Evolutionary conservation across 2,888 invertebrate species (phyloP).

Genomic region (Ectobius pallidus): DNA sequence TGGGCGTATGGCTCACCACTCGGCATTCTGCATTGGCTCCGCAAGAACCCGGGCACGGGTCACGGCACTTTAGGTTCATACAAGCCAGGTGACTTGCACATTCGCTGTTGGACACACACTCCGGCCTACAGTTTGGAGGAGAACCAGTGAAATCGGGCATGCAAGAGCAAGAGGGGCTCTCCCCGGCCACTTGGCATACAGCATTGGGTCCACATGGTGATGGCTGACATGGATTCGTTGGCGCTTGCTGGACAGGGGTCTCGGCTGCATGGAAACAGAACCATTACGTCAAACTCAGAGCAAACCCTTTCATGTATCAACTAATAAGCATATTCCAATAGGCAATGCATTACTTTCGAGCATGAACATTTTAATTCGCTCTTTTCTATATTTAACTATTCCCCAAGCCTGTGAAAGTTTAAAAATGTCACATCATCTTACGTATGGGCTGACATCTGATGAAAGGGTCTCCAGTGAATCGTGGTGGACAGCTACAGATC

Average conservation of each 20-base stretch:
- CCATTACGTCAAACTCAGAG: slow-evolving; percentile 3
- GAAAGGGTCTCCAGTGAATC: slow-evolving; percentile 78
- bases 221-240: slow-evolving; percentile 66
- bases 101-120: slow-evolving; percentile 57
- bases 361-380: no score
- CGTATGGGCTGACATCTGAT: slow-evolving; percentile 64
- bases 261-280: slow-evolving; percentile 29
- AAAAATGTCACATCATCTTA: slow-evolving; percentile 52
- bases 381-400: no score
- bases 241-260: slow-evolving; percentile 24
- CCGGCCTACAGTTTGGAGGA: slow-evolving; percentile 75
- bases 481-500: slow-evolving; percentile 73
- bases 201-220: slow-evolving; percentile 74
- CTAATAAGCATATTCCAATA: no score
- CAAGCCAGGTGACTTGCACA: slow-evolving; percentile 51
- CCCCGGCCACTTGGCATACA: slow-evolving; percentile 72
- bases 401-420: slow-evolving; percentile 50
- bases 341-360: no score
- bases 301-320: not conserved
- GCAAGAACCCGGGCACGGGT: slow-evolving; percentile 53
- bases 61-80: slow-evolving; percentile 51
- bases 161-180: slow-evolving; percentile 63
- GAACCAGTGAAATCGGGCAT: slow-evolving; percentile 69
- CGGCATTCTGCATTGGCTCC: slow-evolving; percentile 54
- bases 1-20: slow-evolving; percentile 53